These are phyloP conservation scores for Carabus problematicus DNA, from an alignment of 2,888 invertebrate genomes.

Conservation along the genomic window DNA sequence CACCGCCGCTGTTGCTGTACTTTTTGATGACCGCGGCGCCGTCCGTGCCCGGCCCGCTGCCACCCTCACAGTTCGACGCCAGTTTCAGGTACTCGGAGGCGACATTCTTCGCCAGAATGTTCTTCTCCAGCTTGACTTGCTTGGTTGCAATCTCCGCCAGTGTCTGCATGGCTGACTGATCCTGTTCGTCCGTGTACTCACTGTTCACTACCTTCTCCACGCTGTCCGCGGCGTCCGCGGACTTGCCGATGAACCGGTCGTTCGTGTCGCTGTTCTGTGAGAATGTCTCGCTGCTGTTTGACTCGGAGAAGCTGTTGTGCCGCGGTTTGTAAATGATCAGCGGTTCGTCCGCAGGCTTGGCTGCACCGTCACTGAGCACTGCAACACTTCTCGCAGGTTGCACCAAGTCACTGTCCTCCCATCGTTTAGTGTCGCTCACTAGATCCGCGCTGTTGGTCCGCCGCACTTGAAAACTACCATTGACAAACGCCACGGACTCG, in stretches of 20 bases:
- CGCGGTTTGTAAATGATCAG: slow-evolving; percentile 31
- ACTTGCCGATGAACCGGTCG: slow-evolving; percentile 30
- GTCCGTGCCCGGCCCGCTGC: slow-evolving; percentile 39
- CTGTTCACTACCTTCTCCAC: slow-evolving; percentile 20
- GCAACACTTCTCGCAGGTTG: too few species aligned
- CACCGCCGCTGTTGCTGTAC: slow-evolving; percentile 10
- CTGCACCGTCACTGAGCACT: too few species aligned
- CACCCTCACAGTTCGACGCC: slow-evolving; percentile 54
- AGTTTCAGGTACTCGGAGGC: slow-evolving; percentile 72
- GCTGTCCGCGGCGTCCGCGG: slow-evolving; percentile 16
- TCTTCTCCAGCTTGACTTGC: slow-evolving; percentile 58
- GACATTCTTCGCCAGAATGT: slow-evolving; percentile 68
- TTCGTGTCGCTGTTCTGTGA: slow-evolving; percentile 40
- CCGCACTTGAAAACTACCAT: slow-evolving; percentile 11
- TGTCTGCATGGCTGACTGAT: slow-evolving; percentile 60
- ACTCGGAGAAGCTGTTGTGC: slow-evolving; percentile 40
- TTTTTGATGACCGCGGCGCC: slow-evolving; percentile 33
- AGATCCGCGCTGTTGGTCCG: slow-evolving; percentile 11
- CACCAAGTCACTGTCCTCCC: too few species aligned
- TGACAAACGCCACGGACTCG: slow-evolving; percentile 16
- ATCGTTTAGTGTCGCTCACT: neutral
- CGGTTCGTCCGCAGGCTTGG: slow-evolving; percentile 7
- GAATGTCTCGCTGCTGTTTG: slow-evolving; percentile 39
- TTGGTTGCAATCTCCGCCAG: slow-evolving; percentile 59
- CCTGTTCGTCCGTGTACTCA: slow-evolving; percentile 46